Conservation (phyloP, 2,888 invertebrate species). For the Rhaphigaster nebulosa region DNA sequence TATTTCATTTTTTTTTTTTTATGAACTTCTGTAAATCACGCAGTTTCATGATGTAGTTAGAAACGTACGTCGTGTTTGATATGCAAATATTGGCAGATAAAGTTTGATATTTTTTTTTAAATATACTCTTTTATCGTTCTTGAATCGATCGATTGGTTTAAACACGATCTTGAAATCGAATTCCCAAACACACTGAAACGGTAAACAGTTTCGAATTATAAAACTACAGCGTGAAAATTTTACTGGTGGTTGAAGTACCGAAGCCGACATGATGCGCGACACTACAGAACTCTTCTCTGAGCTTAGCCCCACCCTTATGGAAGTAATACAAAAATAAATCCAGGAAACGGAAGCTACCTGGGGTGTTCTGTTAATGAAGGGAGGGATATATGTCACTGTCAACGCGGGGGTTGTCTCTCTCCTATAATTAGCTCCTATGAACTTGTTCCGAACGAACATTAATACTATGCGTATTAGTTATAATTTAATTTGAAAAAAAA, state of each 20-base stretch:
- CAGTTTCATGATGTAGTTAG: not conserved
- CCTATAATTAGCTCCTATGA: not conserved
- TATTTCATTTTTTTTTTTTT: too few relatives aligned
- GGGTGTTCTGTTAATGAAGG: constrained; percentile 15
- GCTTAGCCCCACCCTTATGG: constrained; percentile 14
- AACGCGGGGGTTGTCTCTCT: not conserved
- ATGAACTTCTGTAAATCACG: not conserved
- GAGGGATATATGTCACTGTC: constrained; percentile 14
- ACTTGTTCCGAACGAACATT: not conserved
- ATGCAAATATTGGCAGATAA: too few relatives aligned
- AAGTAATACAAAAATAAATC: constrained; percentile 3
- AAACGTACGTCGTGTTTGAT: not conserved
- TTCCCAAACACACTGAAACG: not conserved
- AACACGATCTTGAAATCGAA: not conserved
- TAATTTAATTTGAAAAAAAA: too few relatives aligned
- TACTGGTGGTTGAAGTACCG: not conserved
- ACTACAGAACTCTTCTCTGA: not conserved
- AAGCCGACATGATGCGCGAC: not conserved
- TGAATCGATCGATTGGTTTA: not conserved
- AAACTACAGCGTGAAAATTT: not conserved
- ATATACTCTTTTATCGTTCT: not conserved
- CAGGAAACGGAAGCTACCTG: constrained; percentile 38
- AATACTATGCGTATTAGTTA: too few relatives aligned
- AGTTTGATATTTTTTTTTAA: not conserved
- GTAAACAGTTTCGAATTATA: not conserved